Evolutionary conservation across 2,113 vertebrate species (phyloP), one percentile per base, ranked within the genome.

Genomic region (Anthoscopus minutus): DNA sequence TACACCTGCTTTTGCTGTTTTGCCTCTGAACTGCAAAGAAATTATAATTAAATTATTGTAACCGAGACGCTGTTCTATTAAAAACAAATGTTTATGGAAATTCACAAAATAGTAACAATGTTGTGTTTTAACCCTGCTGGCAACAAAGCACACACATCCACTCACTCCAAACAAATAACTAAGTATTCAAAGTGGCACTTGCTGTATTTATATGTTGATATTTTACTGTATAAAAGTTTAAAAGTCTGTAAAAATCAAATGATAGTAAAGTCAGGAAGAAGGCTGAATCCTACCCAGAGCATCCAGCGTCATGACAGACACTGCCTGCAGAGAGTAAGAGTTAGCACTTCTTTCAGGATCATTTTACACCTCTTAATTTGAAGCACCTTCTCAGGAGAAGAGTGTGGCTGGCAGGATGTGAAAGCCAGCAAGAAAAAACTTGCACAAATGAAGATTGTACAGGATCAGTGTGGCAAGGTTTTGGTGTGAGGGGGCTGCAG

Each of bases 111-210:
- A 64, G 66, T 56, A 38, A 17, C 30, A 33, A 18, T 27, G 3
- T 42, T 65, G 19, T 66, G 28, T 53, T 66, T 73, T 74, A 81
- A 88, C 24, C 17, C 28, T n/a, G 9, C 9, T 53, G 28, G 28
- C 33, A 66, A 18, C 15, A 44, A 28, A 58, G 23, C 60, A 38
- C 13, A 18, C 10, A 7, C 7, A 37, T 25, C 27, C 10, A 7
- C 28, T 65, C 12, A 9, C 15, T 66, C 51, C 23, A 30, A 53
- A 60, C 0, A 0, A 45, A 13, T 51, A 35, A 10, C 7, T 50
- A 48, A 56, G 35, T 40, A 42, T 66, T 65, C n/a, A 12, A 81
- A 37, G 15, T 61, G 10, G 6, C 38, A 45, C 9, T 51, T 60
- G 5, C 37, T 92, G 35, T 45, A 61, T 56, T 40, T 70, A 28